Conservation (phyloP, 2,797 vertebrate genomes). For the Schizothorax lantsangensis region DNA sequence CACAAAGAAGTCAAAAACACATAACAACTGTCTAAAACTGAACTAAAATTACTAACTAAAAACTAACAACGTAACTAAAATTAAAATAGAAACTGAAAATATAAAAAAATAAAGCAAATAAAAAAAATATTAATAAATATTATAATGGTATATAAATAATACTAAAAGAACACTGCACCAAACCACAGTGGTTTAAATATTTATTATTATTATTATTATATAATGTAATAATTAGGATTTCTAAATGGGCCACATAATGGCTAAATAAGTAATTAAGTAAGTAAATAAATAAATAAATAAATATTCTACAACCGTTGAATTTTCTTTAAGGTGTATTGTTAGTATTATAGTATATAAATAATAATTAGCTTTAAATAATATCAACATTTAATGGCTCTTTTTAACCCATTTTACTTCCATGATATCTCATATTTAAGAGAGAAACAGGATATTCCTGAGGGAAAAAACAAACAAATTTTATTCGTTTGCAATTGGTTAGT, state of each 20-base stretch:
- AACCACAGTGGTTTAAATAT: background rate
- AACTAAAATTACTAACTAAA: background rate
- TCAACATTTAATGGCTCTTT: background rate
- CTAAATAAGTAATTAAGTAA: no score
- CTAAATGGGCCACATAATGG: no score
- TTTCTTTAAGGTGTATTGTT: no score
- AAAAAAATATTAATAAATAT: background rate
- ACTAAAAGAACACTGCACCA: background rate
- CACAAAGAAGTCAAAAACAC: background rate
- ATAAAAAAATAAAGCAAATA: no score
- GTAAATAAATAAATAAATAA: no score
- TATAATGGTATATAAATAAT: background rate
- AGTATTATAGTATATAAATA: background rate
- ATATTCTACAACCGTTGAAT: no score
- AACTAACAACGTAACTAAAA: background rate
- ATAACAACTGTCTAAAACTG: background rate
- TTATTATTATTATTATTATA: no score
- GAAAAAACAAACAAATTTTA: no score
- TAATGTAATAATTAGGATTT: no score
- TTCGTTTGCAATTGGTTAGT: background rate
- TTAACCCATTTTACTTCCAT: background rate
- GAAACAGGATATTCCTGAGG: no score
- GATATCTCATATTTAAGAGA: background rate
- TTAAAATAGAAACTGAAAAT: no score
- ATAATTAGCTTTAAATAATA: background rate